phyloP scores from a whole-genome alignment of 2,797 vertebrate genomes.

The Dendrocincla fuliginosa region DNA sequence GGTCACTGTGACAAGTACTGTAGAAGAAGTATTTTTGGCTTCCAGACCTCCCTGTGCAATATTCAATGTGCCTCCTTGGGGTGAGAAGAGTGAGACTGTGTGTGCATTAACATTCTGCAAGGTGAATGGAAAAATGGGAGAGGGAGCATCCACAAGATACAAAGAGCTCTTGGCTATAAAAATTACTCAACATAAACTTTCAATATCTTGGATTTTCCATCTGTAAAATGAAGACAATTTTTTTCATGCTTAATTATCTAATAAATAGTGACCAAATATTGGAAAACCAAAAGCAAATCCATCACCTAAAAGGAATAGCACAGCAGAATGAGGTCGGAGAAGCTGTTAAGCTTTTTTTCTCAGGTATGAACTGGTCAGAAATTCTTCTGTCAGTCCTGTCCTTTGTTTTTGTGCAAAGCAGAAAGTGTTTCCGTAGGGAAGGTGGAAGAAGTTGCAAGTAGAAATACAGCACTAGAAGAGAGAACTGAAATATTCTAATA shows the following conservation, averaged over 20 bases:
- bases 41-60: neutral
- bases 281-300: neutral
- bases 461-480: neutral
- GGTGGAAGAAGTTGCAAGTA: neutral
- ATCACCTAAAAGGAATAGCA: neutral
- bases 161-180: neutral
- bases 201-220: neutral
- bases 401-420: neutral
- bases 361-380: neutral
- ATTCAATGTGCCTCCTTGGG: neutral
- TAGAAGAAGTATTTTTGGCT: neutral
- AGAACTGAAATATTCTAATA: neutral
- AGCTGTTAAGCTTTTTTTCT: neutral
- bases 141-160: neutral
- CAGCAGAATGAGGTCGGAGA: neutral
- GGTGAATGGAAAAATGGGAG: neutral
- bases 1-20: neutral
- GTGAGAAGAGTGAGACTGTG: neutral
- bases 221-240: neutral
- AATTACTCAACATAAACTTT: neutral
- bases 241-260: neutral
- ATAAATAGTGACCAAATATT: neutral
- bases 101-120: neutral
- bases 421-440: neutral
- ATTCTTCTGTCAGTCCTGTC: neutral